Base-by-base conservation (phyloP, 2,888 invertebrate genomes). In the Callimorpha dominula region DNA sequence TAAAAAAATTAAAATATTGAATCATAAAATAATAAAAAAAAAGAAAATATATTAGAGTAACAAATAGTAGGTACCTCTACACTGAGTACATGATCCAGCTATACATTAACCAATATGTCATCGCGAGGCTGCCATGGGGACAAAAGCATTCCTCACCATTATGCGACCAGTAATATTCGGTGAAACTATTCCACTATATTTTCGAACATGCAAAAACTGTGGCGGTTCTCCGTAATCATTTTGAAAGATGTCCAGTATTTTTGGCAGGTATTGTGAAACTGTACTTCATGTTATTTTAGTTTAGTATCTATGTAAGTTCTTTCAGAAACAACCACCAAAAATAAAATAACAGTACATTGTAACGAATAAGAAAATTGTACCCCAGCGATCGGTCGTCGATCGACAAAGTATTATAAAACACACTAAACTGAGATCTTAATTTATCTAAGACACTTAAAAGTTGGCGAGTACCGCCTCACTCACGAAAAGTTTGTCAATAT, bases 111-210 rank as follows among this genome's bases (percentile, higher is more conserved):
- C 90, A 92, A 93, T 93, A 93, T 93, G 92, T 92, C 92, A 93
- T 90, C 82, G 82, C 79, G 86, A 76, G 84, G 80, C 80, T 82
- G 80, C 81, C 71, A 74, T 73, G 75, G 79, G 82, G 86, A 78
- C 92, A 93, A 93, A 94, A 88, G 93, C 92, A 94, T 94, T 93
- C 93, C 89, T 90, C 54, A 76, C 79, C 87, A 90, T 90, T 89
- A 90, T 89, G 81, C 85, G 86, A 86, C 84, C 88, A 81, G 88
- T 90, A 90, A 92, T 92, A 90, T 91, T 90, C 85, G 86, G 80
- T 78, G 82, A 86, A 91, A 92, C 89, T 90, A 91, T 91, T 89
- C 86, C 82, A 80, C 82, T 68, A 87, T 81, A 81, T 81, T 82
- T 83, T 83, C 73, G 73, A 74, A 81, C 71, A 76, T 70, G 72